Evolutionary conservation across 2,797 vertebrate species (phyloP).

Genomic region (Myioborus miniatus): DNA sequence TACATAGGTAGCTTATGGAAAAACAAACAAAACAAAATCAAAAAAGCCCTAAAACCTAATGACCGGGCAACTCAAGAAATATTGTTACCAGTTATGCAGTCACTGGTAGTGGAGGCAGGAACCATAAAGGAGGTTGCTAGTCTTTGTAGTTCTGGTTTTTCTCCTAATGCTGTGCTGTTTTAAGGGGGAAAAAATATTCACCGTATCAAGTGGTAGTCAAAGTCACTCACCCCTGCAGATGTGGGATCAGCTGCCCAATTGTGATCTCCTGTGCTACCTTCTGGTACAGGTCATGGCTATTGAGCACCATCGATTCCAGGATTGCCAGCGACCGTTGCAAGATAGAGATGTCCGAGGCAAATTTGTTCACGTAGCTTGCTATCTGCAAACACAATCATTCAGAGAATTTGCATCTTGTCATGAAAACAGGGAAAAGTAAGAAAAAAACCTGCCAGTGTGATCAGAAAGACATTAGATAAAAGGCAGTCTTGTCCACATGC

Average conservation of each 20-base stretch:
- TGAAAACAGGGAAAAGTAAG: not conserved
- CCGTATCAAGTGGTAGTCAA: fast-evolving
- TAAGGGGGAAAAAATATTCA: fast-evolving
- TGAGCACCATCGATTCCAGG: conserved; percentile 97
- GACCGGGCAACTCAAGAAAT: not conserved
- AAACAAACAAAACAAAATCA: not conserved
- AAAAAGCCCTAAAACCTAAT: not conserved
- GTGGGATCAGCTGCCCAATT: conserved; percentile 95
- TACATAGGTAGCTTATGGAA: not conserved
- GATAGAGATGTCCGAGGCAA: conserved; percentile 90
- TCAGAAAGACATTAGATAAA: not conserved
- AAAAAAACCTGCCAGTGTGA: fast-evolving
- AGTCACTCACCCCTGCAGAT: conserved; percentile 89
- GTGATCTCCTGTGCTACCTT: conserved; percentile 99
- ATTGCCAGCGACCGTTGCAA: conserved; percentile 95
- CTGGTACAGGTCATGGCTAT: conserved; percentile 97
- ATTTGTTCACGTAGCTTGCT: conserved; percentile 93
- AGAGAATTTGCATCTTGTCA: not conserved
- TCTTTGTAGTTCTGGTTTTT: not conserved
- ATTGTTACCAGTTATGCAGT: not conserved
- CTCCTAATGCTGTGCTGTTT: not conserved
- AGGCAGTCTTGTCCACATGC: not conserved
- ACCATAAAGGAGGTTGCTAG: not conserved
- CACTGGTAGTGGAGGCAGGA: not conserved
- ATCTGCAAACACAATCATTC: conserved; percentile 79